A percentile compares a stretch with the other conserved stretches of the same genome.
phyloP scores from a whole-genome alignment of 2,888 invertebrate species.

The Auanema freiburgensis region DNA sequence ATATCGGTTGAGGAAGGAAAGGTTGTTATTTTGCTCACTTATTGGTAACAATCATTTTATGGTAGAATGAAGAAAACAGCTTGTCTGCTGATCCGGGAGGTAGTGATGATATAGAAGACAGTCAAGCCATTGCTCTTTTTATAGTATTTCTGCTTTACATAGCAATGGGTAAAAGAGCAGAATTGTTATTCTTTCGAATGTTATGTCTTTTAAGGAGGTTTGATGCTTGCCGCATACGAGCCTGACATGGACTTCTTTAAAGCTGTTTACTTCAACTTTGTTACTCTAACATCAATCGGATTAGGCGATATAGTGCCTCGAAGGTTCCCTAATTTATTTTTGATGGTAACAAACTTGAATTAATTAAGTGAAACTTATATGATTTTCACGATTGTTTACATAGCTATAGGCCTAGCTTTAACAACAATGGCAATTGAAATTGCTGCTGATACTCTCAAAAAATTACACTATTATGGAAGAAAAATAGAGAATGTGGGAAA shows the following conservation, averaged over 20 bases:
- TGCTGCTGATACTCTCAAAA: constrained; percentile 54
- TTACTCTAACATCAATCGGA: constrained; percentile 57
- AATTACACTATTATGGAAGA: constrained; percentile 57
- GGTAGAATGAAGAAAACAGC: constrained; percentile 7
- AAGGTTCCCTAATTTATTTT: constrained; percentile 20
- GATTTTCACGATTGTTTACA: constrained; percentile 48
- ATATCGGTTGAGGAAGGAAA: constrained; percentile 33
- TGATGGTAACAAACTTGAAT: not conserved
- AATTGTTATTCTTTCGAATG: not conserved
- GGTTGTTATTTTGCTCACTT: not conserved
- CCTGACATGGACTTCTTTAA: constrained; percentile 61
- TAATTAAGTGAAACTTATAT: not conserved
- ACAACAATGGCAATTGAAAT: constrained; percentile 60
- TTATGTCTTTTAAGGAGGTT: not conserved
- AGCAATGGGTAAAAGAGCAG: constrained; percentile 44
- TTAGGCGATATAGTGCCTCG: constrained; percentile 60
- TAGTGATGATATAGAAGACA: constrained; percentile 31
- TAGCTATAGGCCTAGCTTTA: constrained; percentile 55
- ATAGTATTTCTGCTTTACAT: constrained; percentile 54
- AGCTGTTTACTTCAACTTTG: constrained; percentile 61
- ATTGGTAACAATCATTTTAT: too few species aligned
- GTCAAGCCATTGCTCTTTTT: constrained; percentile 46
- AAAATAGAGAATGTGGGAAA: constrained; percentile 58
- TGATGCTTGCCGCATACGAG: constrained; percentile 54
- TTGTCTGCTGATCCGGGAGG: constrained; percentile 16